These are phyloP conservation scores for Azemiops feae DNA, from an alignment of 2,113 vertebrate species.

Conservation along the genomic window DNA sequence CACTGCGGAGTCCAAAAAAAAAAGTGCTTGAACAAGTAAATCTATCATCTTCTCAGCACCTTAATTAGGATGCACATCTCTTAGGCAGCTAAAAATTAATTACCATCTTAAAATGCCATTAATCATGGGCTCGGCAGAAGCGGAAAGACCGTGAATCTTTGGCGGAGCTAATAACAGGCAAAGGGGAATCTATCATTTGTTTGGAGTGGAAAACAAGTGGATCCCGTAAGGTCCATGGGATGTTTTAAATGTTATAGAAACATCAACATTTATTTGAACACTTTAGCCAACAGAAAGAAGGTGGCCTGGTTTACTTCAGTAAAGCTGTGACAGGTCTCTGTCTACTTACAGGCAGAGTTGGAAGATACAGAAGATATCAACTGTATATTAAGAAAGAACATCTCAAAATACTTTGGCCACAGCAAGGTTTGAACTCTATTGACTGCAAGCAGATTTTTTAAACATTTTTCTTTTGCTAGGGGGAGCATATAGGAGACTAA, in stretches of 20 bases:
- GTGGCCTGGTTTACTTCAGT: slow-evolving; percentile 17
- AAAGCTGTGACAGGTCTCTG: slow-evolving; percentile 43
- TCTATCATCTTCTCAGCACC: slow-evolving; percentile 41
- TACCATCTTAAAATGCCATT: slow-evolving; percentile 67
- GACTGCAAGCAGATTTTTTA: slow-evolving; percentile 35
- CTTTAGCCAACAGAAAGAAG: slow-evolving; percentile 28
- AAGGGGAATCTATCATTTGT: slow-evolving; percentile 33
- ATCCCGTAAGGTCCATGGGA: slow-evolving; percentile 35
- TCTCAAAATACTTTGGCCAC: slow-evolving; percentile 52
- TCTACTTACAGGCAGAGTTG: background rate
- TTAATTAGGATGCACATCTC: slow-evolving; percentile 68
- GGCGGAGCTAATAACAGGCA: slow-evolving; percentile 53
- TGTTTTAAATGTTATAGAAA: slow-evolving; percentile 11
- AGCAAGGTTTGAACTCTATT: slow-evolving; percentile 47
- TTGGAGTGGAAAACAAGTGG: slow-evolving; percentile 49
- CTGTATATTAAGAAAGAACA: slow-evolving; percentile 43
- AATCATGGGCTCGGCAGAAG: slow-evolving; percentile 59
- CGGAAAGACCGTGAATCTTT: slow-evolving; percentile 54
- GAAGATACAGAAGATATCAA: slow-evolving; percentile 20
- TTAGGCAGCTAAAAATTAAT: slow-evolving; percentile 67
- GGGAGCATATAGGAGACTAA: slow-evolving; percentile 31
- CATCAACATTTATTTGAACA: slow-evolving; percentile 52
- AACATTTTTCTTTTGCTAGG: slow-evolving; percentile 1
- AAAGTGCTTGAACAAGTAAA: slow-evolving; percentile 49
- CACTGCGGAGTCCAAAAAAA: slow-evolving; percentile 5